phyloP scores from a whole-genome alignment of 1,140 invertebrate genomes.

The Bombus superbus region DNA sequence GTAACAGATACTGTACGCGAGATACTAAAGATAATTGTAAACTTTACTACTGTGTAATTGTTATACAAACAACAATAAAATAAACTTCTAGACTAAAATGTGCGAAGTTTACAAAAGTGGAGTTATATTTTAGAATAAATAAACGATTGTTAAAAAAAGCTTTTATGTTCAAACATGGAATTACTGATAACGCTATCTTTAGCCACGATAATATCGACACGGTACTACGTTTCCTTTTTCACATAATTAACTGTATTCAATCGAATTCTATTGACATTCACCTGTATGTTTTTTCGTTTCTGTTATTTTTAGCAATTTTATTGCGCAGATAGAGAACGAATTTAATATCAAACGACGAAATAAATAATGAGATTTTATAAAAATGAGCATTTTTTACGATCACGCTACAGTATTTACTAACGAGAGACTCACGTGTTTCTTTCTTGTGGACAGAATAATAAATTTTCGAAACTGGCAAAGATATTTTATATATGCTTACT shows the following conservation, averaged over 20 bases:
- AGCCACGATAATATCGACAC: neutral
- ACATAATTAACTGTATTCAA: neutral
- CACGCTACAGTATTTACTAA: too few species aligned
- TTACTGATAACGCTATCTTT: constrained; percentile 2
- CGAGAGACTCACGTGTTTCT: too few species aligned
- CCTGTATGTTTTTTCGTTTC: neutral
- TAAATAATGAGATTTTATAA: neutral
- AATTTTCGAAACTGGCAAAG: too few species aligned
- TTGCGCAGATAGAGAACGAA: neutral
- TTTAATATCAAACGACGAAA: neutral
- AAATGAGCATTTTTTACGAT: too few species aligned
- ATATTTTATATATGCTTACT: too few species aligned
- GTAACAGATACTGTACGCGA: too few species aligned
- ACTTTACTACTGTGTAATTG: neutral
- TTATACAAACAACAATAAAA: neutral
- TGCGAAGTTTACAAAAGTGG: neutral
- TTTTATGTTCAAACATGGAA: neutral
- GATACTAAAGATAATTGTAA: neutral
- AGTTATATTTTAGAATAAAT: neutral
- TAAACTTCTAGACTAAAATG: neutral
- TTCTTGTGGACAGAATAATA: too few species aligned
- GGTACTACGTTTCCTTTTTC: neutral
- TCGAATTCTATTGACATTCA: neutral
- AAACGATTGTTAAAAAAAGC: neutral
- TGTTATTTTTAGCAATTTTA: constrained; percentile 1